Conservation (phyloP, 2,113 vertebrate species). For the Centropristis striata region DNA sequence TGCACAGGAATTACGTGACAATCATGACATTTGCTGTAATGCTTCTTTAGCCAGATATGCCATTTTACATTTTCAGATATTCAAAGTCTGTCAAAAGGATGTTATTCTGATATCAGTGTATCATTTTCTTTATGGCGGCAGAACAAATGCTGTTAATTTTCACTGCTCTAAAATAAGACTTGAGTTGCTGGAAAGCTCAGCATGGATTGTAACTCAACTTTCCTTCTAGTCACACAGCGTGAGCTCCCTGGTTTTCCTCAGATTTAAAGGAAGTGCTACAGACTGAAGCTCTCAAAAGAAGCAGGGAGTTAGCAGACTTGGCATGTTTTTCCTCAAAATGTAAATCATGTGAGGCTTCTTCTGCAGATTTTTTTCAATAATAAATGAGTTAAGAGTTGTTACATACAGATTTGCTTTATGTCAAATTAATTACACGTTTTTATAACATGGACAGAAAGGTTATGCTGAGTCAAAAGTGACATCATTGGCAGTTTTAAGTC, state of each 20-base stretch:
- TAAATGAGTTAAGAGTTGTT: constrained; percentile 14
- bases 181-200: constrained; percentile 6
- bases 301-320: background rate
- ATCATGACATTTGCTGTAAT: constrained; percentile 32
- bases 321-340: constrained; percentile 3
- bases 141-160: constrained; percentile 43
- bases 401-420: background rate
- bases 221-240: constrained; percentile 26
- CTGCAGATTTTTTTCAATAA: background rate
- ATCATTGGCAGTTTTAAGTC: background rate
- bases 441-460: background rate
- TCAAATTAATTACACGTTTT: background rate
- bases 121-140: constrained; percentile 25
- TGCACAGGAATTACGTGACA: constrained; percentile 31
- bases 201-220: constrained; percentile 28
- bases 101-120: constrained; percentile 14
- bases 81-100: constrained; percentile 4
- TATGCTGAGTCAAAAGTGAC: background rate
- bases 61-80: background rate
- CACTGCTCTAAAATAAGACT: constrained; percentile 39
- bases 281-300: background rate
- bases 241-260: constrained; percentile 8
- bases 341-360: background rate
- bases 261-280: constrained; percentile 16
- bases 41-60: background rate